Percentiles rank a stretch among this genome's conserved stretches.
Evolutionary conservation across 2,113 vertebrate genomes (phyloP).

Genomic region (Rallus limicola): DNA sequence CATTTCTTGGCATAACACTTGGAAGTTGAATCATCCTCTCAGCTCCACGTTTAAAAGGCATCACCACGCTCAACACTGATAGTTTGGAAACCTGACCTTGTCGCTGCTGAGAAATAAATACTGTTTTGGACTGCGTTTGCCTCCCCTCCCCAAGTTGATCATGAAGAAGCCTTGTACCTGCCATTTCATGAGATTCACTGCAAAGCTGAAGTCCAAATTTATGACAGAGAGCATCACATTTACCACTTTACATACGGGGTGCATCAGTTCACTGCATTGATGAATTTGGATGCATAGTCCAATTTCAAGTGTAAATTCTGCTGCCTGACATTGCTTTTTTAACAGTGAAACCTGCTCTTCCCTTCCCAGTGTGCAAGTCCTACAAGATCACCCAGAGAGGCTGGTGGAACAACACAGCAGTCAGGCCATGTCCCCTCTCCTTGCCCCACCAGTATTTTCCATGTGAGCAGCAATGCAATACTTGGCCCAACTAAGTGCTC

Average conservation of each 20-base stretch:
- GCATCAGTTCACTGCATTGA: background rate
- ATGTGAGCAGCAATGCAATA: fast-evolving
- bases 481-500: background rate
- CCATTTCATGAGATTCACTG: background rate
- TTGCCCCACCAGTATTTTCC: fast-evolving
- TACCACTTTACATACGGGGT: background rate
- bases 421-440: background rate
- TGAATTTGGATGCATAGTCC: background rate
- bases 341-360: background rate
- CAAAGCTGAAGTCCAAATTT: background rate
- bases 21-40: background rate
- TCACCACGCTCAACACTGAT: background rate
- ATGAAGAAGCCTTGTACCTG: background rate
- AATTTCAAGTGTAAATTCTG: background rate
- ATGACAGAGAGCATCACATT: background rate
- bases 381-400: background rate
- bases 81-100: background rate
- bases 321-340: background rate
- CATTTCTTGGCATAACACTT: background rate
- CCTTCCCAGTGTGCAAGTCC: background rate
- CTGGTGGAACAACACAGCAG: background rate
- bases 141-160: background rate
- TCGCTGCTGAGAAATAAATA: background rate
- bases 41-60: background rate
- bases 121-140: background rate